Percentiles rank a stretch among this genome's conserved stretches.
These are phyloP conservation scores for Heteronetta atricapilla DNA, from an alignment of 2,113 vertebrate genomes.

Conservation along the genomic window DNA sequence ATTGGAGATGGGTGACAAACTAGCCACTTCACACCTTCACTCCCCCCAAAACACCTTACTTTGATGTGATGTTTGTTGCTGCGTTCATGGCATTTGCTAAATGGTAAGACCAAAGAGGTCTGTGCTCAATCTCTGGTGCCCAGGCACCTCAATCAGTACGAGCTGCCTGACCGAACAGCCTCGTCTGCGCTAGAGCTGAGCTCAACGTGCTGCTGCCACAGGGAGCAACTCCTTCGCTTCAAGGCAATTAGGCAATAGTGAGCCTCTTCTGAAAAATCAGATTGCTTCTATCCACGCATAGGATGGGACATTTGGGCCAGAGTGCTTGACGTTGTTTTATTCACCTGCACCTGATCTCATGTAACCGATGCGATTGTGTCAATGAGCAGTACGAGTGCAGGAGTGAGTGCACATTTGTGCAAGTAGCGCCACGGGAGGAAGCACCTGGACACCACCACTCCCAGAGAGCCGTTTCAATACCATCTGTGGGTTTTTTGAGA, in stretches of 20 bases:
- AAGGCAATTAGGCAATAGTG: background rate
- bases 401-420: background rate
- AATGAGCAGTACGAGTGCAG: background rate
- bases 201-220: background rate
- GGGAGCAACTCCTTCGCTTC: background rate
- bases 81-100: background rate
- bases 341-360: background rate
- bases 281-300: background rate
- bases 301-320: background rate
- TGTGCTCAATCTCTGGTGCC: rapidly evolving
- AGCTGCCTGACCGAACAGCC: background rate
- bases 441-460: background rate
- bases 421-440: background rate
- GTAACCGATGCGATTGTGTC: background rate
- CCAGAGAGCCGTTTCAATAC: background rate
- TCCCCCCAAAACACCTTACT: background rate
- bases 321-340: background rate
- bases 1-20: background rate
- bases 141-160: background rate
- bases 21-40: background rate
- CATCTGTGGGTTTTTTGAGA: background rate
- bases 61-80: background rate
- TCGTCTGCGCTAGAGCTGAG: background rate
- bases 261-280: background rate
- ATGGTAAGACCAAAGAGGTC: background rate